Conservation (phyloP, 2,888 invertebrate genomes). For the Ditylenchus weischeri region DNA sequence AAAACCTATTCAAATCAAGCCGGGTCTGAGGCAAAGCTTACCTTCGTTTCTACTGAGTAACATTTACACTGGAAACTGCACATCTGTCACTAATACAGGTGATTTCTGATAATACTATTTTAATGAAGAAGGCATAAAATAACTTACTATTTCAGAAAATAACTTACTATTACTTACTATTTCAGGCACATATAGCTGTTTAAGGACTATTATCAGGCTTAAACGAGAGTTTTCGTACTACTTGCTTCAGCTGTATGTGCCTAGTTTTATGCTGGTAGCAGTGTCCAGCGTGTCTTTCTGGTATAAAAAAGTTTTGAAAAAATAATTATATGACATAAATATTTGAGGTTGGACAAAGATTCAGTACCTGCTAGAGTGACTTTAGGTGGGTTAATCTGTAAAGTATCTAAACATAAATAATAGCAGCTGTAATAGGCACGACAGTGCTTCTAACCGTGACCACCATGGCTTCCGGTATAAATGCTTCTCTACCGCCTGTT, state of each 20-base stretch:
- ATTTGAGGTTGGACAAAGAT: constrained; percentile 61
- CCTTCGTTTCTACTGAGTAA: constrained; percentile 89
- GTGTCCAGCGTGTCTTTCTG: constrained; percentile 23
- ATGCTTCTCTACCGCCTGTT: constrained; percentile 56
- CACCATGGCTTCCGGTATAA: constrained; percentile 55
- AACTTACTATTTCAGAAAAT: no score
- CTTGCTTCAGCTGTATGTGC: constrained; percentile 75
- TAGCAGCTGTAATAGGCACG: constrained; percentile 72
- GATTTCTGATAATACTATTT: no score
- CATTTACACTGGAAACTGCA: constrained; percentile 85
- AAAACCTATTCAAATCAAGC: constrained; percentile 87
- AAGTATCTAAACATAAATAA: background rate
- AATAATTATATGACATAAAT: background rate
- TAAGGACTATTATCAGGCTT: constrained; percentile 51
- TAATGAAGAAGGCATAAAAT: no score
- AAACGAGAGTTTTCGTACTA: constrained; percentile 76
- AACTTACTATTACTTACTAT: no score
- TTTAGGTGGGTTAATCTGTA: constrained; percentile 34
- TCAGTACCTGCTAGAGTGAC: constrained; percentile 59
- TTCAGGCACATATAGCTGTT: constrained; percentile 52
- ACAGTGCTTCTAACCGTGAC: constrained; percentile 95
- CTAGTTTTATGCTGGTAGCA: constrained; percentile 30
- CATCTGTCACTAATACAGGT: constrained; percentile 44
- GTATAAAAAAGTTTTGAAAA: constrained; percentile 66
- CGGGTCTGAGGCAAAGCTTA: constrained; percentile 65